Base-by-base conservation (phyloP, 1,140 invertebrate genomes). In the Caenorhabditis inopinata region DNA sequence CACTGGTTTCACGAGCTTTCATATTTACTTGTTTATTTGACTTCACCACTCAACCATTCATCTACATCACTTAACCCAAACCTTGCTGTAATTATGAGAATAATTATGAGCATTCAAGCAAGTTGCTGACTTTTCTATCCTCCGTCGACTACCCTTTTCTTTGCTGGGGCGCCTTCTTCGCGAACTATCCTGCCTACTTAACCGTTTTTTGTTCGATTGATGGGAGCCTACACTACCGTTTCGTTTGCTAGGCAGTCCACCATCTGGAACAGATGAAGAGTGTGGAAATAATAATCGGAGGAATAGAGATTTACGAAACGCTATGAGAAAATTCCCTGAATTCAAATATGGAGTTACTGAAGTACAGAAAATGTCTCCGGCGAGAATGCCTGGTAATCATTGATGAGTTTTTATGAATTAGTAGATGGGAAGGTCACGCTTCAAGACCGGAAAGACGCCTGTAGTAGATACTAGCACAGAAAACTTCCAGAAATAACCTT, bases 41-140 rank as follows among this genome's bases (percentile, higher is more conserved):
- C n/a, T n/a, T n/a, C 38, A 42, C 38, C 38, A 42, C 38, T 42
- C 14, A 42, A 42, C 38, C 5, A 42, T 14, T 42, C 14, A 42
- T 42, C 38, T 5, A 42, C n/a, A n/a, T n/a, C n/a, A n/a, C n/a
- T 7, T 14, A 42, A 32, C 12, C 58, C 58, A 32, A 68, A 68
- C 58, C 58, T 68, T 68, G 21, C 21, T 42, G 21, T 68, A 11
- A 1, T 68, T 18, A 42, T 68, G 58, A 42, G 29, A 29, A 1
- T 2, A 23, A 1, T 9, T 14, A 25, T 25, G 25, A 12, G 27
- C 29, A 32, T 29, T 58, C 27, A 21, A 1, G 29, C 42, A n/a
- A 21, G 42, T 47, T n/a, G 23, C 73, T 12, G 73, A 75, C 23
- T 75, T 75, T 45, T 75, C 73, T 16, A 75, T 47, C 5, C 73